A percentile compares a stretch with the other conserved stretches of the same genome.
Evolutionary conservation across 2,888 invertebrate species (phyloP).

Genomic region (Chloroclystis v-ata): DNA sequence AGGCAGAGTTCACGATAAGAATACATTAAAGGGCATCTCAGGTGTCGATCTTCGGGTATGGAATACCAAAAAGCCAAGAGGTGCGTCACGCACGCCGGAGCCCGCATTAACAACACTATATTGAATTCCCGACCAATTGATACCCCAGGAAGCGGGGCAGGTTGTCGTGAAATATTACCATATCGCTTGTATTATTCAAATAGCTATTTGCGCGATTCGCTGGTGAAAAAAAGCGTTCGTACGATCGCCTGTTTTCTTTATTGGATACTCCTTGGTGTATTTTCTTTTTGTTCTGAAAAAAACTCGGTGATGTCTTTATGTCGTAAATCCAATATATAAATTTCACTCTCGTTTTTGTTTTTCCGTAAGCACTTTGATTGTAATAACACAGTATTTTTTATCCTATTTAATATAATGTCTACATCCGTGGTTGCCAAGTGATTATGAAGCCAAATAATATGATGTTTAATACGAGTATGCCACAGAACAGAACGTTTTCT

Average conservation of each 20-base stretch:
- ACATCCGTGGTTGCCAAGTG: no score
- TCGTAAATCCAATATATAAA: constrained; percentile 5
- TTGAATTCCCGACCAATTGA: constrained; percentile 68
- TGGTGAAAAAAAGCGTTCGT: constrained; percentile 8
- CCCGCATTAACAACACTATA: constrained; percentile 56
- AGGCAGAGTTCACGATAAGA: constrained; percentile 30
- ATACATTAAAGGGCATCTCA: constrained; percentile 45
- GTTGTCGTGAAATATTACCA: constrained; percentile 47
- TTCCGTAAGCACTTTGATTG: no score
- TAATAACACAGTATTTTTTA: no score
- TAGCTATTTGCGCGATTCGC: constrained; percentile 16
- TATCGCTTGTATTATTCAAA: constrained; percentile 33
- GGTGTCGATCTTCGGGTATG: constrained; percentile 37
- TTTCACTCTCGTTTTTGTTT: background rate
- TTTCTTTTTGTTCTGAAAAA: constrained; percentile 9
- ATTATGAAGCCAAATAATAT: no score
- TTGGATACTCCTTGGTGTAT: constrained; percentile 7
- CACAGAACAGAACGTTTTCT: no score
- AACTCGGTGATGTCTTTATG: constrained; percentile 1
- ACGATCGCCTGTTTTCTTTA: constrained; percentile 10
- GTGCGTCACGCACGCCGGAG: constrained; percentile 41
- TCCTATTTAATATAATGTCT: no score
- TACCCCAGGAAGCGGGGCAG: constrained; percentile 60
- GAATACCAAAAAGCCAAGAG: constrained; percentile 49
- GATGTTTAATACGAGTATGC: no score